Evolutionary conservation across 2,888 invertebrate species (phyloP).

Genomic region (Tipula helvola): DNA sequence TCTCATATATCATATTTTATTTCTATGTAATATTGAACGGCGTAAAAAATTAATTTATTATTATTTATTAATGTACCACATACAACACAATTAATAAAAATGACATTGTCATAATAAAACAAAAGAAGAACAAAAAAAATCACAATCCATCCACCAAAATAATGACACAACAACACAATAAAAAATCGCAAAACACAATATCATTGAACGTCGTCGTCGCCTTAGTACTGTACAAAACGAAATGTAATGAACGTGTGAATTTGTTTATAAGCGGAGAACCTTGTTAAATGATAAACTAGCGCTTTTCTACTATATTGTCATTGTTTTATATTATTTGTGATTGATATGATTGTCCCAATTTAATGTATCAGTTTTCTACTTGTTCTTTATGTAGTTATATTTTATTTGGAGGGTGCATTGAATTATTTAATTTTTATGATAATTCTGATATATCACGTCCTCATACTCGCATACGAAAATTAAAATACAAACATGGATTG

Average conservation of each 20-base stretch:
- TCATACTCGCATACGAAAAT: background rate
- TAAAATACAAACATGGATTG: background rate
- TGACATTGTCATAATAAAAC: background rate
- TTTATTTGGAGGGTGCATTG: background rate
- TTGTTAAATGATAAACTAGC: background rate
- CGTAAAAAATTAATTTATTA: background rate
- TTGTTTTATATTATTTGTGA: background rate
- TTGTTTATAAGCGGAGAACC: background rate
- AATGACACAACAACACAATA: background rate
- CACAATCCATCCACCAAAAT: background rate
- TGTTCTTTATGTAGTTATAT: background rate
- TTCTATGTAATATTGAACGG: background rate
- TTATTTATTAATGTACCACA: background rate
- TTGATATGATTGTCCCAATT: conserved; percentile 4
- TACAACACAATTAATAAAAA: background rate
- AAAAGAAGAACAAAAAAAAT: background rate
- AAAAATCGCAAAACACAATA: background rate
- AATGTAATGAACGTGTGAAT: background rate
- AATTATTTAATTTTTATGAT: background rate
- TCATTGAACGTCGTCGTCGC: background rate
- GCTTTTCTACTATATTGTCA: background rate
- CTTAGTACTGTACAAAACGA: background rate
- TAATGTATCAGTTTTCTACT: background rate
- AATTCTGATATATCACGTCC: background rate
- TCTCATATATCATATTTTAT: background rate